Evolutionary conservation across 2,113 vertebrate genomes (phyloP).

Genomic region (Leucosticte australis): DNA sequence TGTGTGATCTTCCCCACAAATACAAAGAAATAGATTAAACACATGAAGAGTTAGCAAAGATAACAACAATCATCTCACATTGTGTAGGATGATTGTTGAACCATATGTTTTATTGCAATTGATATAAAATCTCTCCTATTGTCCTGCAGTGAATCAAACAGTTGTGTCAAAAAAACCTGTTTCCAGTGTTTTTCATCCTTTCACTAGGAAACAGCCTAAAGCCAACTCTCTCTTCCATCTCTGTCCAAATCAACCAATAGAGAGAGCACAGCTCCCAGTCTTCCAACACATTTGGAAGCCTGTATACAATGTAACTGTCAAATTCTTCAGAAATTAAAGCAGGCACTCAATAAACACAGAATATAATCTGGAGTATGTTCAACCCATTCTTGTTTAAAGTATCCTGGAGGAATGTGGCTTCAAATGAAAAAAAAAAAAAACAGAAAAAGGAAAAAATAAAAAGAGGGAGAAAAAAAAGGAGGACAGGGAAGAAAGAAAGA

Average conservation of each 20-base stretch:
- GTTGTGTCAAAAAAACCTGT: not conserved
- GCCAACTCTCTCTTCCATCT: not conserved
- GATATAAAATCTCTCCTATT: not conserved
- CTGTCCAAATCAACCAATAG: not conserved
- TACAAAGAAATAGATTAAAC: not conserved
- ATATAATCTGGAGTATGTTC: not conserved
- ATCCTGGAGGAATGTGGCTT: not conserved
- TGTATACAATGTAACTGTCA: not conserved
- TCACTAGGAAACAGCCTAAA: not conserved
- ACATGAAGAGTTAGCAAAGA: not conserved
- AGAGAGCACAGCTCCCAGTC: not conserved
- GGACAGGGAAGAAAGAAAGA: no score
- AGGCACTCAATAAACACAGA: not conserved
- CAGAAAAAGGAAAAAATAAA: accelerated
- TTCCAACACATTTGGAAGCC: not conserved
- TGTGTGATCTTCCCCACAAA: not conserved
- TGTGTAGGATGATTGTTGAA: not conserved
- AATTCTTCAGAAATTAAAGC: constrained; percentile 9
- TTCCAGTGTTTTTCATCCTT: not conserved
- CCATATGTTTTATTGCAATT: not conserved
- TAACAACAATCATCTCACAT: not conserved
- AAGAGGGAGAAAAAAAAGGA: not conserved
- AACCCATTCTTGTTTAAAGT: not conserved
- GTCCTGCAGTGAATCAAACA: not conserved
- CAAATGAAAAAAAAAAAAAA: not conserved